A percentile compares a stretch with the other conserved stretches of the same genome.
phyloP scores from a whole-genome alignment of 2,888 invertebrate genomes.

The Erebia aethiops region DNA sequence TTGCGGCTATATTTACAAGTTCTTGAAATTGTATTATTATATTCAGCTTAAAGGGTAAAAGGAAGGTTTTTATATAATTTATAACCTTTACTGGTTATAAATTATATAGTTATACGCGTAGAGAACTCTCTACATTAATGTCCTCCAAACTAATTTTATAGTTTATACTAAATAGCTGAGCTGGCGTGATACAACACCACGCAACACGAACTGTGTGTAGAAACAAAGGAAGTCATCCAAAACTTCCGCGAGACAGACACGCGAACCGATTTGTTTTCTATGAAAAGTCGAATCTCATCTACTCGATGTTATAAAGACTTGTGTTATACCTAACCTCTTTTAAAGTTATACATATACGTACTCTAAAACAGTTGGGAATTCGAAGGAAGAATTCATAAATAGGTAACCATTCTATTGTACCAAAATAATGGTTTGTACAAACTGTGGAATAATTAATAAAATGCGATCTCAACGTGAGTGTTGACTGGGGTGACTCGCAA shows the following conservation, averaged over 20 bases:
- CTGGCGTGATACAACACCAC: slow-evolving; percentile 46
- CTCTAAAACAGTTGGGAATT: not conserved
- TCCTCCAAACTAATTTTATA: slow-evolving; percentile 30
- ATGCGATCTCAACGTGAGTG: slow-evolving; percentile 57
- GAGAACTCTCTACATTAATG: not conserved
- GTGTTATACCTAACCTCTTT: slow-evolving; percentile 5
- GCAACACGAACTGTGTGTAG: slow-evolving; percentile 63
- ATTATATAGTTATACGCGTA: not conserved
- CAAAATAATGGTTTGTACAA: slow-evolving; percentile 19
- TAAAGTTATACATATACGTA: not conserved
- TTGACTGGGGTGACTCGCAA: slow-evolving; percentile 59
- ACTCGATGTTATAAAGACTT: slow-evolving; percentile 24
- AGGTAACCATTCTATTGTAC: not conserved
- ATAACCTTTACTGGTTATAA: not conserved
- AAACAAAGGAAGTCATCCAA: slow-evolving; percentile 74
- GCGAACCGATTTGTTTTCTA: slow-evolving; percentile 50
- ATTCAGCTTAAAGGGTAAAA: no score
- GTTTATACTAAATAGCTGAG: slow-evolving; percentile 31
- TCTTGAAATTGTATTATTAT: not conserved
- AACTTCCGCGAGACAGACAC: slow-evolving; percentile 72
- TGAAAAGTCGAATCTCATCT: slow-evolving; percentile 25
- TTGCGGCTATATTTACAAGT: not conserved
- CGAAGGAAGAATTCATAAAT: not conserved
- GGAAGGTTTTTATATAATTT: no score
- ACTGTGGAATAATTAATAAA: slow-evolving; percentile 29